Evolutionary conservation across 2,113 vertebrate species (phyloP), one percentile per base, ranked within the genome.

Genomic region (Hystrix brachyura): DNA sequence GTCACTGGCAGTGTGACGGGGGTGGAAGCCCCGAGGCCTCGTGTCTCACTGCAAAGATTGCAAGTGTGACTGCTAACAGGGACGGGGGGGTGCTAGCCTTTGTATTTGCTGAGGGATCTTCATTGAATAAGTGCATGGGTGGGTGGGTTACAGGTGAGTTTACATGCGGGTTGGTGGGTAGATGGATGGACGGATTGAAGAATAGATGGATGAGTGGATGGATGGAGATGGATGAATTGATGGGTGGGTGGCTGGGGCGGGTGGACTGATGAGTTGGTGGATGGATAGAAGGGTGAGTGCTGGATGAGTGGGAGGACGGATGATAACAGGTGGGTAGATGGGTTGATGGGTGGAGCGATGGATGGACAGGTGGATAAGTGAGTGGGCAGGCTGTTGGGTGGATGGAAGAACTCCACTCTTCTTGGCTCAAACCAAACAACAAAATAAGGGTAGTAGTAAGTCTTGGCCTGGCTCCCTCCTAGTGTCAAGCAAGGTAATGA

Each of bases 21-120:
- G 10, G 0, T 1, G 9, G 7, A 10, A 34, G 43, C 25, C 71
- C 27, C 0, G n/a, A 6, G 1, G 4, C 46, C 25, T 3, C 0
- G 46, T 0, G 18, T 34, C 23, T 25, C 27, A 7, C 12, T 32
- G 38, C 46, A 57, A 21, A 38, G 38, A 21, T 18, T n/a, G 9
- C 19, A 29, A 60, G 64, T 7, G 7, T 34, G 53, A 29, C 0
- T 48, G 5, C 14, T 65, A 5, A 64, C 8, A 13, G 81, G 23
- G 60, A 46, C 0, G 5, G 5, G 1, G n/a, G 13, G 0, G 34
- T 0, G 27, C 48, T 71, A 38, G 23, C 53, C 48, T 67, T 55
- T 1, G 18, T 8, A 48, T 8, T 7, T 46, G 7, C 57, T 80
- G 21, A 46, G 13, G 17, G 55, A 51, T 29, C 48, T 57, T 51